Conservation (phyloP, 53 echinoderm and acorn worm genomes). For the Crossaster papposus region DNA sequence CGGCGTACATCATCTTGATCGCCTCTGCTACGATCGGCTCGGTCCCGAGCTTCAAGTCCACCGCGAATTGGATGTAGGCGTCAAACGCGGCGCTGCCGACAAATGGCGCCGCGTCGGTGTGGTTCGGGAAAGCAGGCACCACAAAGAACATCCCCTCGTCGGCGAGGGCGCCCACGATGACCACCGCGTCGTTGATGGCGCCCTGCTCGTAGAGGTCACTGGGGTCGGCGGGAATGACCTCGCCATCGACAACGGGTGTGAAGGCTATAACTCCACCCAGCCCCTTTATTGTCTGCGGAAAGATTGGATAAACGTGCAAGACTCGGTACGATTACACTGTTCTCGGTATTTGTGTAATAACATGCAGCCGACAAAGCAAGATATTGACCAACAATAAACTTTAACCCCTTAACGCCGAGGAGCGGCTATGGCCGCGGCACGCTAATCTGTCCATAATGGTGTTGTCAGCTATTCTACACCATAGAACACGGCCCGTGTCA, state of each 20-base stretch:
- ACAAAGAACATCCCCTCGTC: constrained; percentile 47
- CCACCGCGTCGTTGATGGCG: constrained; percentile 53
- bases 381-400: too few species aligned
- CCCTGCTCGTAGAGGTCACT: constrained; percentile 37
- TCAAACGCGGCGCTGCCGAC: constrained; percentile 27
- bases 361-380: too few species aligned
- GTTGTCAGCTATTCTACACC: too few species aligned
- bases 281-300: neutral
- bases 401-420: too few species aligned
- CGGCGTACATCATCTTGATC: constrained; percentile 23
- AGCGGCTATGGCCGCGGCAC: too few species aligned
- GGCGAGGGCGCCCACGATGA: constrained; percentile 25
- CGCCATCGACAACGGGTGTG: constrained; percentile 45
- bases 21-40: constrained; percentile 17
- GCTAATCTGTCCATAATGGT: too few species aligned
- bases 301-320: neutral
- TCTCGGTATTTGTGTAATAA: too few species aligned
- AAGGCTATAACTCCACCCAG: neutral
- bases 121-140: constrained; percentile 22
- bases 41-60: neutral
- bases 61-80: neutral
- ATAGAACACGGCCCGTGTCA: too few species aligned
- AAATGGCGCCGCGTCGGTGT: constrained; percentile 38
- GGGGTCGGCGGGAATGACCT: constrained; percentile 32
- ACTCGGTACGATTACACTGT: neutral